phyloP scores from a whole-genome alignment of 2,888 invertebrate genomes.

The Orthosia cruda region DNA sequence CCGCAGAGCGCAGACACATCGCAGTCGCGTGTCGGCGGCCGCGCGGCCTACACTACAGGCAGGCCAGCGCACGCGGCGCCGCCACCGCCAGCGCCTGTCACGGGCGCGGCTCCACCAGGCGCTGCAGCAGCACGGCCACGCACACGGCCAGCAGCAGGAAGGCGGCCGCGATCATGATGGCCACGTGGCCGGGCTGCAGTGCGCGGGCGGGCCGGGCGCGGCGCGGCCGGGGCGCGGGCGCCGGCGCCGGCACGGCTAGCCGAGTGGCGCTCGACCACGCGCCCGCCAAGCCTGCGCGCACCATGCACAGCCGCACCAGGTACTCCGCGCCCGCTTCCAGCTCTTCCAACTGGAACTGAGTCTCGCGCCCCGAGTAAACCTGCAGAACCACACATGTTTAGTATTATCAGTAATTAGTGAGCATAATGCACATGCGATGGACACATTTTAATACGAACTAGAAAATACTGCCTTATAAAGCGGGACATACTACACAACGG shows the following conservation, averaged over 20 bases:
- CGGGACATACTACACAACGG: too few relatives aligned
- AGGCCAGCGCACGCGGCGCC: slow-evolving; percentile 84
- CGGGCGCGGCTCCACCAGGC: slow-evolving; percentile 88
- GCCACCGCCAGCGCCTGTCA: slow-evolving; percentile 88
- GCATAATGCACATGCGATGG: too few relatives aligned
- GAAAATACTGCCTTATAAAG: neutral
- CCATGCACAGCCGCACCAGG: slow-evolving; percentile 95
- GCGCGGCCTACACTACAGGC: slow-evolving; percentile 69
- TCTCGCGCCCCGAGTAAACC: slow-evolving; percentile 93
- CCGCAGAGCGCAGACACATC: too few relatives aligned
- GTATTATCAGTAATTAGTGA: too few relatives aligned
- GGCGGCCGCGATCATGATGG: slow-evolving; percentile 85
- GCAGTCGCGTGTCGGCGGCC: neutral
- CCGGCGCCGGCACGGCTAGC: slow-evolving; percentile 82
- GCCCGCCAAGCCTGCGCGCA: slow-evolving; percentile 94
- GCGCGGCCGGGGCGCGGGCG: slow-evolving; percentile 92
- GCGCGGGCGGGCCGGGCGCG: slow-evolving; percentile 91
- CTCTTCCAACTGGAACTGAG: slow-evolving; percentile 93
- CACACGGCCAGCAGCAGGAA: slow-evolving; percentile 93
- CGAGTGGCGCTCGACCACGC: slow-evolving; percentile 94
- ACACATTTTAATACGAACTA: neutral
- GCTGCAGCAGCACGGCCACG: slow-evolving; percentile 92
- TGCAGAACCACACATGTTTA: slow-evolving; percentile 81
- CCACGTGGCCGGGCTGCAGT: slow-evolving; percentile 85
- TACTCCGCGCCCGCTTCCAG: slow-evolving; percentile 95